Evolutionary conservation across 2,888 invertebrate species (phyloP).

Genomic region (Pheosia tremula): DNA sequence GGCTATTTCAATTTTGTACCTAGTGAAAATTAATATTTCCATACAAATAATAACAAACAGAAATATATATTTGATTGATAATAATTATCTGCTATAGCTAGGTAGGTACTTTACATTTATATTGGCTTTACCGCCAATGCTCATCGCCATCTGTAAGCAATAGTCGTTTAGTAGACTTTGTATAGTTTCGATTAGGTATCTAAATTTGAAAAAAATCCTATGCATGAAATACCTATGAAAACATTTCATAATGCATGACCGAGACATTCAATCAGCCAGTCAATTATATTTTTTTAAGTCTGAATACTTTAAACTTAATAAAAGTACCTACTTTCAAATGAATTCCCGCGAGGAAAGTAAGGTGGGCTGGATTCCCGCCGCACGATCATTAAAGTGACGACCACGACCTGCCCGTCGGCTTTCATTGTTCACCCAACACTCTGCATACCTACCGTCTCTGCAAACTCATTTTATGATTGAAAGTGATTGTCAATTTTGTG

Average conservation of each 20-base stretch:
- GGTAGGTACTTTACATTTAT: too few species aligned
- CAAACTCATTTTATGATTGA: conserved; percentile 56
- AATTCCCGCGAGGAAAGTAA: conserved; percentile 70
- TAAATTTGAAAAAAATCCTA: conserved; percentile 15
- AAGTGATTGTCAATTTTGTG: conserved; percentile 47
- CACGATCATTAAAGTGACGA: conserved; percentile 61
- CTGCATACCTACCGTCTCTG: conserved; percentile 63
- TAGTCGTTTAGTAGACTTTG: conserved; percentile 14
- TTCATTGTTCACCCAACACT: conserved; percentile 70
- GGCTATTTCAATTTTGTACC: too few species aligned
- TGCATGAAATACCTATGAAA: conserved; percentile 21
- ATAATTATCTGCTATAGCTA: too few species aligned
- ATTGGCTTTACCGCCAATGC: too few species aligned
- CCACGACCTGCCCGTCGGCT: conserved; percentile 67
- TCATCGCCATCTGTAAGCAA: not conserved
- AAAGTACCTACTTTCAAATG: conserved; percentile 56
- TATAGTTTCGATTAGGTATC: conserved; percentile 13
- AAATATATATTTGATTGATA: too few species aligned
- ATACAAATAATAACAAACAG: too few species aligned
- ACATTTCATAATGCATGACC: conserved; percentile 18
- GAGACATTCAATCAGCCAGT: conserved; percentile 18
- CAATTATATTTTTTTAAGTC: conserved; percentile 35
- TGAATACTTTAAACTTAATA: conserved; percentile 30
- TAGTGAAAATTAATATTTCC: too few species aligned
- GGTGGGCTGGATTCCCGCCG: conserved; percentile 59